phyloP scores from a whole-genome alignment of 35 echinoderm and acorn worm genomes.

The Patiria miniata region DNA sequence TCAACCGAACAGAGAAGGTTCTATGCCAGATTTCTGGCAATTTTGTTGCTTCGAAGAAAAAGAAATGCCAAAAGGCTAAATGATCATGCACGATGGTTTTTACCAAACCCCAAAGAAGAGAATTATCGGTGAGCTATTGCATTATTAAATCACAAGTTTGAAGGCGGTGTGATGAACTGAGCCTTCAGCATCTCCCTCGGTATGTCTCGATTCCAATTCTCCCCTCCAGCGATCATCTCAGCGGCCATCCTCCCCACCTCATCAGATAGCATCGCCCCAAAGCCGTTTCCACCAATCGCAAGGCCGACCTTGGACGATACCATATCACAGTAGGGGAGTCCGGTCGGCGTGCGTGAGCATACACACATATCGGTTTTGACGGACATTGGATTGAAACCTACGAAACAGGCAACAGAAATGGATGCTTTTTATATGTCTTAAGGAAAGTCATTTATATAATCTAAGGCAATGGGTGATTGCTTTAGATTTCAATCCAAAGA shows the following conservation, averaged over 20 bases:
- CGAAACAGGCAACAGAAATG: too few species aligned
- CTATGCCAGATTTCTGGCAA: too few species aligned
- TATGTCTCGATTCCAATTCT: constrained; percentile 70
- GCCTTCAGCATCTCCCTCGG: constrained; percentile 47
- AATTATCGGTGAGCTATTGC: too few species aligned
- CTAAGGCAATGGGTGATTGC: too few species aligned
- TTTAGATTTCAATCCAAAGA: too few species aligned
- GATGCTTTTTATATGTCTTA: too few species aligned
- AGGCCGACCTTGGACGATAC: constrained; percentile 56
- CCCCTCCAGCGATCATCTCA: constrained; percentile 66
- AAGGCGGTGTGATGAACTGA: not conserved
- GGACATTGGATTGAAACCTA: constrained; percentile 39
- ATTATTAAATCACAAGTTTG: not conserved
- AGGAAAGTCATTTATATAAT: too few species aligned
- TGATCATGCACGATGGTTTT: too few species aligned
- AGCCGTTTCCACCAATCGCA: constrained; percentile 66
- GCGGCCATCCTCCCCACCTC: constrained; percentile 83
- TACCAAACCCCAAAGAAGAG: too few species aligned
- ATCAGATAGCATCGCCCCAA: constrained; percentile 59
- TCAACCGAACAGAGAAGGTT: too few species aligned
- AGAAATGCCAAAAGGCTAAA: too few species aligned
- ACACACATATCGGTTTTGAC: constrained; percentile 45
- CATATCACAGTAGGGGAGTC: constrained; percentile 73
- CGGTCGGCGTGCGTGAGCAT: constrained; percentile 40
- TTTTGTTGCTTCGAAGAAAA: too few species aligned